Evolutionary conservation across 2,888 invertebrate genomes (phyloP).

Genomic region (Drosophila falleni): DNA sequence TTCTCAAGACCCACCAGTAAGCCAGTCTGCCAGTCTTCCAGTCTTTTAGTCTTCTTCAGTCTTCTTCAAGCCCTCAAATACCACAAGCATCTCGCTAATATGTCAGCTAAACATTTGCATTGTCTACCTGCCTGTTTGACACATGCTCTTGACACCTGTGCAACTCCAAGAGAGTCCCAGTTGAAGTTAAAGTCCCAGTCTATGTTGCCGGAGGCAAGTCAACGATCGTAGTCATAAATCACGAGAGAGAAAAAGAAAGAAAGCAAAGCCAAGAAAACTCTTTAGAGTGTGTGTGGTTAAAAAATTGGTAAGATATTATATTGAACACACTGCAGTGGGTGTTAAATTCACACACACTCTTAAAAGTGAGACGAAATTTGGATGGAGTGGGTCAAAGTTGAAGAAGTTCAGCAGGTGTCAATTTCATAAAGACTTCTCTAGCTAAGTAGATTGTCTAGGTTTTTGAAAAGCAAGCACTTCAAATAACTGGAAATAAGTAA

Average conservation of each 20-base stretch:
- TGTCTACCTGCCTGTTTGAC: constrained; percentile 19
- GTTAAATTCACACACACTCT: constrained; percentile 6
- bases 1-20: background rate
- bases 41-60: background rate
- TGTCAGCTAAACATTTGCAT: constrained; percentile 52
- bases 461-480: constrained; percentile 34
- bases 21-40: background rate
- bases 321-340: constrained; percentile 32
- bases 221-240: constrained; percentile 44
- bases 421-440: constrained; percentile 34
- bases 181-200: background rate
- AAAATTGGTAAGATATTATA: constrained; percentile 13
- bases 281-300: constrained; percentile 3
- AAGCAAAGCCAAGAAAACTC: constrained; percentile 35
- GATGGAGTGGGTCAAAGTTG: constrained; percentile 22
- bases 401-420: constrained; percentile 54
- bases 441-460: constrained; percentile 4
- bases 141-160: constrained; percentile 54
- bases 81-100: constrained; percentile 43
- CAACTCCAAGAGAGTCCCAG: background rate
- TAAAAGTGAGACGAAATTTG: background rate
- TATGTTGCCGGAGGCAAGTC: constrained; percentile 30
- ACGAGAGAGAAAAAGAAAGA: constrained; percentile 40
- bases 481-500: constrained; percentile 3
- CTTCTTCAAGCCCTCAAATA: constrained; percentile 8